Evolutionary conservation across 1,140 invertebrate species (phyloP), one percentile per base, ranked within the genome.

Genomic region (Aricia agestis): DNA sequence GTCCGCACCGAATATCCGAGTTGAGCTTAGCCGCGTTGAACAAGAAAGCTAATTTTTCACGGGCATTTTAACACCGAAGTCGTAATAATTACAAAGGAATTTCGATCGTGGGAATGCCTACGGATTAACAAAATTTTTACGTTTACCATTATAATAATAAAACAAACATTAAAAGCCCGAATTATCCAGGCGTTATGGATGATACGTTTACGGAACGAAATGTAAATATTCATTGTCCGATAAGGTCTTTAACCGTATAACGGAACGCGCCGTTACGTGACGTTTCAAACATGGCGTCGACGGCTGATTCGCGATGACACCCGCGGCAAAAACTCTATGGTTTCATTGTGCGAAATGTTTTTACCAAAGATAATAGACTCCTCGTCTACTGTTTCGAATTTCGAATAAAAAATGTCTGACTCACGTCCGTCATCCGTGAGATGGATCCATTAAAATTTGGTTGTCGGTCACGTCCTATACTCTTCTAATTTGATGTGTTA

Each of bases 211-310:
- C 59, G 59, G 59, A 63, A 63, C 59, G 59, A 63, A 63, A 63
- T 18, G 59, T 63, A 63, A 63, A 63, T 63, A 63, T 63, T 63
- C 59, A 63, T 63, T 63, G 59, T 63, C 59, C 59, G 59, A 63
- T 63, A 63, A 63, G 59, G 59, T 63, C 59, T 63, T 63, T 63
- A 63, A 63, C 59, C 59, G 59, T 63, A 63, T 63, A 63, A 63
- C 59, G 59, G 59, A 63, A 63, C 59, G 59, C 18, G 59, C 59
- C 59, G 59, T 63, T 63, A 63, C 59, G 59, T 63, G 59, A 18
- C 59, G 18, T 25, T 52, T 18, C 59, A 63, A 63, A 63, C 59
- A 63, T 63, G 59, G 59, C 59, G 59, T 1, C 36, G 36, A 52
- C 45, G 45, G 59, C 59, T 2, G 45, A 25, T 63, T 63, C 59